Conservation (phyloP, 2,113 vertebrate genomes). For the Embiotoca jacksoni region DNA sequence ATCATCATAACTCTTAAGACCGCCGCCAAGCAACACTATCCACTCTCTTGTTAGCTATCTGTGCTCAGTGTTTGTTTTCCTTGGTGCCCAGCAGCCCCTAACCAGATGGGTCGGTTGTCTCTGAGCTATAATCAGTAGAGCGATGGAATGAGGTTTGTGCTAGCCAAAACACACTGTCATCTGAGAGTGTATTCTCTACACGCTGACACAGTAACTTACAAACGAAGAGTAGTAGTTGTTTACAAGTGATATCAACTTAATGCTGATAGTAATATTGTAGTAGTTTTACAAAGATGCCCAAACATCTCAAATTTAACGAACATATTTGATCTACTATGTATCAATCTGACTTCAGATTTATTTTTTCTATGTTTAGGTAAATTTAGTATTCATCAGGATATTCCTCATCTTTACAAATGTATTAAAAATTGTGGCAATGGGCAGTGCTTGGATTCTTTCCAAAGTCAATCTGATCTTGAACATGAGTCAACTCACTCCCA, state of each 20-base stretch:
- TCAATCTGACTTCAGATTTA: too few species aligned
- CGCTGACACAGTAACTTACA: conserved; percentile 21
- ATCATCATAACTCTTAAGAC: conserved; percentile 26
- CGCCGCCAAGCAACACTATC: neutral
- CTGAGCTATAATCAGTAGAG: conserved; percentile 34
- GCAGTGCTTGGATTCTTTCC: conserved; percentile 33
- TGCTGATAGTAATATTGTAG: neutral
- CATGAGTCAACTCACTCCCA: conserved; percentile 58
- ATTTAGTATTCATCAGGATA: neutral
- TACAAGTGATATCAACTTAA: conserved; percentile 3
- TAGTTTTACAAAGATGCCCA: neutral
- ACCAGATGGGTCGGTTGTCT: conserved; percentile 59
- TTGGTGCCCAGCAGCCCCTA: conserved; percentile 24
- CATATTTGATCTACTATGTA: too few species aligned
- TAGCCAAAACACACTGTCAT: conserved; percentile 10
- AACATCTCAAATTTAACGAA: neutral
- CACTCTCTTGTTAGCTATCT: conserved; percentile 18
- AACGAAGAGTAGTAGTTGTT: neutral
- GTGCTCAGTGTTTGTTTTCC: conserved; percentile 58
- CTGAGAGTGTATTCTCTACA: conserved; percentile 24
- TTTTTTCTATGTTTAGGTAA: neutral
- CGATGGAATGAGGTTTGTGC: conserved; percentile 14
- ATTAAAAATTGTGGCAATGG: neutral
- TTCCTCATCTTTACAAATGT: conserved; percentile 17
- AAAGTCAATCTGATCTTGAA: conserved; percentile 22